phyloP scores from a whole-genome alignment of 2,113 vertebrate species.

The Zosterops japonicus region DNA sequence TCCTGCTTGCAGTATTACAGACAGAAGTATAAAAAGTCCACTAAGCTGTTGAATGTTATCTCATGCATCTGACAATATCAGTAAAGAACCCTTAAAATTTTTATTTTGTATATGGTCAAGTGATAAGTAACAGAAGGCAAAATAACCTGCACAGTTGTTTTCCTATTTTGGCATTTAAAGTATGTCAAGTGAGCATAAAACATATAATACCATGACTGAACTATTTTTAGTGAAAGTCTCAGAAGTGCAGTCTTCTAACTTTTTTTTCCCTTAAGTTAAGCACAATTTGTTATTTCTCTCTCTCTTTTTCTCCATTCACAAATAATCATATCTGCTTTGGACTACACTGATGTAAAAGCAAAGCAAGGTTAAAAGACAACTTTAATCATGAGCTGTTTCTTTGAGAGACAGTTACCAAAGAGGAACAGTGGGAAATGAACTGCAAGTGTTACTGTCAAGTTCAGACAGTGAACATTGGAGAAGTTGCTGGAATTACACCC shows the following conservation, averaged over 20 bases:
- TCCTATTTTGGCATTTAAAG: background rate
- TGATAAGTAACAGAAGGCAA: background rate
- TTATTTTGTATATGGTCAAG: background rate
- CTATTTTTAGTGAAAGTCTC: background rate
- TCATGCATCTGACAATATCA: background rate
- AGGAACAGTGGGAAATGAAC: background rate
- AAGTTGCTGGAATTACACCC: background rate
- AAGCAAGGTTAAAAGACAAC: background rate
- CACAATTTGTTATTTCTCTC: background rate
- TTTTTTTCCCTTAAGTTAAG: background rate
- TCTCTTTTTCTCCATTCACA: background rate
- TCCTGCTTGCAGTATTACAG: background rate
- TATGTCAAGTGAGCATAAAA: background rate
- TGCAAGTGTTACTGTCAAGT: background rate
- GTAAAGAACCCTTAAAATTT: background rate
- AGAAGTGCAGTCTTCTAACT: background rate
- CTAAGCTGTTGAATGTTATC: background rate
- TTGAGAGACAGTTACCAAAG: background rate
- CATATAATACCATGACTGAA: background rate
- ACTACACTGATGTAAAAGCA: background rate
- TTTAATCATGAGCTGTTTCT: background rate
- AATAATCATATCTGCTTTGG: background rate
- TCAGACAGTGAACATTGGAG: background rate
- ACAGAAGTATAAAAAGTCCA: background rate
- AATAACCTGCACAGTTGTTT: background rate